phyloP scores from a whole-genome alignment of 2,797 vertebrate genomes.

The Gymnothorax javanicus region DNA sequence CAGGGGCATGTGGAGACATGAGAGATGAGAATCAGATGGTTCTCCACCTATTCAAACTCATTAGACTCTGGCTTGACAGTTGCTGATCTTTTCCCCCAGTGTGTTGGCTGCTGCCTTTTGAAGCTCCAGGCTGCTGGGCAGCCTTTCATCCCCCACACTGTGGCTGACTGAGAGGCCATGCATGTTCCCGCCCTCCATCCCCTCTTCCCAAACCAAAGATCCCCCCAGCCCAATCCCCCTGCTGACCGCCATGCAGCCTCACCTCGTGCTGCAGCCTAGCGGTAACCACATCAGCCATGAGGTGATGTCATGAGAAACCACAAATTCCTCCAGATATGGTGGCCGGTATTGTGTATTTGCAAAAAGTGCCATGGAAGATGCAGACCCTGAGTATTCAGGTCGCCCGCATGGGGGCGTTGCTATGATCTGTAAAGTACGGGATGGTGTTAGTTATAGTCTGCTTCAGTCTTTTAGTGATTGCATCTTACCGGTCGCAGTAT shows the following conservation, averaged over 20 bases:
- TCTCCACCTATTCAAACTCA: not conserved
- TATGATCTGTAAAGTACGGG: too few relatives aligned
- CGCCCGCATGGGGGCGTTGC: too few relatives aligned
- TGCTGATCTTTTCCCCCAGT: not conserved
- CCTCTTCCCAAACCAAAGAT: not conserved
- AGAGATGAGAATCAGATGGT: too few relatives aligned
- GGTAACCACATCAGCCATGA: not conserved
- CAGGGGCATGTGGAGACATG: too few relatives aligned
- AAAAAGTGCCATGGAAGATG: too few relatives aligned
- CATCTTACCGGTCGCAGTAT: too few relatives aligned
- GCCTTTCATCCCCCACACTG: not conserved
- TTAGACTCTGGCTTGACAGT: not conserved
- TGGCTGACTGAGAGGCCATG: not conserved
- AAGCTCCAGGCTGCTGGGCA: not conserved
- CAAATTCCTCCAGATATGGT: not conserved
- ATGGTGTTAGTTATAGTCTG: too few relatives aligned
- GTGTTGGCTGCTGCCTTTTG: not conserved
- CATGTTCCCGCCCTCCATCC: not conserved
- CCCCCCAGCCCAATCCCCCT: not conserved
- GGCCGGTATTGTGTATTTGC: too few relatives aligned
- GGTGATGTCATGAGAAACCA: conserved; percentile 2
- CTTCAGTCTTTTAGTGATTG: too few relatives aligned
- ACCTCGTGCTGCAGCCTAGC: not conserved
- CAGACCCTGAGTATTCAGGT: too few relatives aligned
- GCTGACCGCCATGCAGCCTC: not conserved